Evolutionary conservation across 2,113 vertebrate species (phyloP).

Genomic region (Caloenas nicobarica): DNA sequence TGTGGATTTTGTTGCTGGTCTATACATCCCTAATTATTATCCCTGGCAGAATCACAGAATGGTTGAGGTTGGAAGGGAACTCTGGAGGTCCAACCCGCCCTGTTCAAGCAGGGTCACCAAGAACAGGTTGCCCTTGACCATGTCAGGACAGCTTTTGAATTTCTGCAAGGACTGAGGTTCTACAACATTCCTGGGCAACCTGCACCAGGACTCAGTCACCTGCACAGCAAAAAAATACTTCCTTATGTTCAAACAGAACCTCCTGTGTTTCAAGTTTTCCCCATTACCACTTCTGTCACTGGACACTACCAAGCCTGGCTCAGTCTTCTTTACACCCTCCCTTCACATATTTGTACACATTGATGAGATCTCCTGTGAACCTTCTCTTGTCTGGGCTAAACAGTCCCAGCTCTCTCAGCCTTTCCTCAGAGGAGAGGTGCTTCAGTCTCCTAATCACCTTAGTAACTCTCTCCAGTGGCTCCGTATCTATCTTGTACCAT

Average conservation of each 20-base stretch:
- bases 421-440: background rate
- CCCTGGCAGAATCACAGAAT: background rate
- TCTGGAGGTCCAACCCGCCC: background rate
- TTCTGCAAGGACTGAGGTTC: background rate
- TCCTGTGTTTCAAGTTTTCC: background rate
- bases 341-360: background rate
- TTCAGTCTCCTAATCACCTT: background rate
- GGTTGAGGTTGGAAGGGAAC: background rate
- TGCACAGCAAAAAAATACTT: background rate
- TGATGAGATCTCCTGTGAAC: background rate
- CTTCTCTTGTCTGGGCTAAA: background rate
- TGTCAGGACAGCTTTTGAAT: background rate
- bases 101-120: background rate
- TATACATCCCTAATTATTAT: background rate
- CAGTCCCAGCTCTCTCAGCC: background rate
- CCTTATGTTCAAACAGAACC: background rate
- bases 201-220: background rate
- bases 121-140: background rate
- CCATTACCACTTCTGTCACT: background rate
- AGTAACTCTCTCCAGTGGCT: background rate
- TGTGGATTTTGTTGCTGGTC: background rate
- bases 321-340: background rate
- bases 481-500: rapidly evolving
- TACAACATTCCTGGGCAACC: background rate
- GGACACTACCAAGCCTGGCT: background rate